These are phyloP conservation scores for Dryococelus australis DNA, from an alignment of 2,888 invertebrate species.

Conservation along the genomic window DNA sequence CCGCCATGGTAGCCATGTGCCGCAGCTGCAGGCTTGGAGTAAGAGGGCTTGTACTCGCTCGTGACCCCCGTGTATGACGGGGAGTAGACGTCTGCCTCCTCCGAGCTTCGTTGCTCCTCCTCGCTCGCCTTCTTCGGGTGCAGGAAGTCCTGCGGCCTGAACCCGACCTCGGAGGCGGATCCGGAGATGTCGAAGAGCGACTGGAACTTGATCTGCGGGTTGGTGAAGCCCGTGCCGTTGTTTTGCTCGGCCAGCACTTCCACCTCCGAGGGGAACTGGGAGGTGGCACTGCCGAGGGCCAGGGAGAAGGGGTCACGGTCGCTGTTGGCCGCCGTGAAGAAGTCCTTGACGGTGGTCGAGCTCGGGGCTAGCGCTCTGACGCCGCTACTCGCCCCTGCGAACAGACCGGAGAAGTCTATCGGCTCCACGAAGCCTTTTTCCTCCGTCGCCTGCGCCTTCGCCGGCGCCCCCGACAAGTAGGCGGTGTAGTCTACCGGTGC, in stretches of 20 bases:
- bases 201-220: slow-evolving; percentile 50
- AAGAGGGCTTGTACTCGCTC: slow-evolving; percentile 40
- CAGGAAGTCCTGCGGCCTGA: slow-evolving; percentile 56
- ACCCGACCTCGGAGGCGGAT: slow-evolving; percentile 48
- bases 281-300: slow-evolving; percentile 39
- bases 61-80: slow-evolving; percentile 38
- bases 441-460: slow-evolving; percentile 20
- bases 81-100: slow-evolving; percentile 29
- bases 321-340: slow-evolving; percentile 48
- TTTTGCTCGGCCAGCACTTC: slow-evolving; percentile 42
- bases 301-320: slow-evolving; percentile 47
- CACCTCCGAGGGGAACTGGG: slow-evolving; percentile 47
- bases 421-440: slow-evolving; percentile 61
- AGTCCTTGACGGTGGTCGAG: slow-evolving; percentile 39
- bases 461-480: neutral
- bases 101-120: slow-evolving; percentile 41
- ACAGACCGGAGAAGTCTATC: slow-evolving; percentile 65
- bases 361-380: slow-evolving; percentile 41
- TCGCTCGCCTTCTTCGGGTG: slow-evolving; percentile 39
- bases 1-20: slow-evolving; percentile 21
- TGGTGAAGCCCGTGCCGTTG: slow-evolving; percentile 51
- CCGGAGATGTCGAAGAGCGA: slow-evolving; percentile 51
- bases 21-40: slow-evolving; percentile 21
- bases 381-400: slow-evolving; percentile 60
- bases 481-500: neutral